These are phyloP conservation scores for Gobionotothen gibberifrons DNA, from an alignment of 2,797 vertebrate species.

Conservation along the genomic window DNA sequence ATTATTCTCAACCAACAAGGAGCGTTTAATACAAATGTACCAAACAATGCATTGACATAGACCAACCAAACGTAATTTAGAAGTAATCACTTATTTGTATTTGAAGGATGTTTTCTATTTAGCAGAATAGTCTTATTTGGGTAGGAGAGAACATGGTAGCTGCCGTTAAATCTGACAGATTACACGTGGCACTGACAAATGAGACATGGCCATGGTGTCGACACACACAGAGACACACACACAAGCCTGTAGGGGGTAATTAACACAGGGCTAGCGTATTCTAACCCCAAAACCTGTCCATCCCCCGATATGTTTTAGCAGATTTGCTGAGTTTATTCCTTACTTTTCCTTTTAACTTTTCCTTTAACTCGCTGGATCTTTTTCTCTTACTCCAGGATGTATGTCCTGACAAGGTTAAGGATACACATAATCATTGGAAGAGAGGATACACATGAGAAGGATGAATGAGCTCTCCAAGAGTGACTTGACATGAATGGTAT, in stretches of 20 bases:
- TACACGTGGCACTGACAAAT: constrained; percentile 59
- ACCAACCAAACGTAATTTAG: neutral
- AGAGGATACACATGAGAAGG: constrained; percentile 28
- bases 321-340: constrained; percentile 26
- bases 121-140: neutral
- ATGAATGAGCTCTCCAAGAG: constrained; percentile 37
- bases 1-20: neutral
- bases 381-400: constrained; percentile 22
- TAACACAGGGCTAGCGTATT: constrained; percentile 54
- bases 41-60: neutral
- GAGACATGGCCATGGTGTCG: constrained; percentile 49
- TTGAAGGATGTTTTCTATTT: neutral
- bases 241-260: constrained; percentile 62
- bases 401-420: constrained; percentile 55
- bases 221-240: constrained; percentile 44
- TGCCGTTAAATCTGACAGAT: constrained; percentile 45
- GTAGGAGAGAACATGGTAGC: constrained; percentile 19
- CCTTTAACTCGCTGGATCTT: constrained; percentile 4
- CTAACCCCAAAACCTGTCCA: constrained; percentile 51
- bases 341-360: constrained; percentile 19
- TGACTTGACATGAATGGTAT: constrained; percentile 63
- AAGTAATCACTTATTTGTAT: neutral
- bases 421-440: constrained; percentile 40
- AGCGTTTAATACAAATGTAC: neutral
- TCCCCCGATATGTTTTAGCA: constrained; percentile 15